Evolutionary conservation across 37 sponge, comb jelly and placozoan species (phyloP), one percentile per base, ranked within the genome.

Genomic region (Lycopodina hypogea): DNA sequence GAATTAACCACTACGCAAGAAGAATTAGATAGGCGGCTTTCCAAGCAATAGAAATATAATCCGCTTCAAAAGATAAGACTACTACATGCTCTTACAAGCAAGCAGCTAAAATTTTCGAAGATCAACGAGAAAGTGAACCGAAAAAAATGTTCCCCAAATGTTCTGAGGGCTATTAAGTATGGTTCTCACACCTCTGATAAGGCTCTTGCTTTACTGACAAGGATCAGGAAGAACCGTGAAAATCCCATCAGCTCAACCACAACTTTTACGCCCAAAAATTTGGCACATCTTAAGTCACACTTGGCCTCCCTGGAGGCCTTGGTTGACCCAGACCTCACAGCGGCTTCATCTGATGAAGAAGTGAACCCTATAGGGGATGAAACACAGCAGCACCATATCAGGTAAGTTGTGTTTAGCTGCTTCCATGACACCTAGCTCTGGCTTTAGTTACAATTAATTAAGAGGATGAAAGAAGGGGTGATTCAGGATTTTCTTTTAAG

Each of bases 261-360:
- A 9, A 45, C 9, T 4, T 45, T 9, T 12, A 9, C 8, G 48
- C 48, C 4, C 8, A 45, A 45, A 9, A 45, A 9, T 9, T 12
- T 45, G 48, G 48, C 8, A 45, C 9, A 2, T 34, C 18, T 65
- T 3, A 65, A 14, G 26, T 3, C 66, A 30, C 66, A 65, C 2
- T 34, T 67, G 41, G 22, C 28, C 1, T 42, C 69, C 28, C 62
- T 83, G 68, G 58, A 65, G 40, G 41, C 14, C 14, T 3, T 84
- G 38, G 50, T 84, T 0, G 84, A 84, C 38, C 60, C 35, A 6
- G 84, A 84, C 15, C 8, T 52, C 22, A 84, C 84, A 38, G 68
- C 57, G 0, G 28, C 24, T 41, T 76, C 77, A 34, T 84, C 84
- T 36, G 84, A 84, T 56, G 84, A 84, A 52, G 68, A 51, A 22